phyloP scores from a whole-genome alignment of 2,113 vertebrate genomes.

The Cryptotis parvus region DNA sequence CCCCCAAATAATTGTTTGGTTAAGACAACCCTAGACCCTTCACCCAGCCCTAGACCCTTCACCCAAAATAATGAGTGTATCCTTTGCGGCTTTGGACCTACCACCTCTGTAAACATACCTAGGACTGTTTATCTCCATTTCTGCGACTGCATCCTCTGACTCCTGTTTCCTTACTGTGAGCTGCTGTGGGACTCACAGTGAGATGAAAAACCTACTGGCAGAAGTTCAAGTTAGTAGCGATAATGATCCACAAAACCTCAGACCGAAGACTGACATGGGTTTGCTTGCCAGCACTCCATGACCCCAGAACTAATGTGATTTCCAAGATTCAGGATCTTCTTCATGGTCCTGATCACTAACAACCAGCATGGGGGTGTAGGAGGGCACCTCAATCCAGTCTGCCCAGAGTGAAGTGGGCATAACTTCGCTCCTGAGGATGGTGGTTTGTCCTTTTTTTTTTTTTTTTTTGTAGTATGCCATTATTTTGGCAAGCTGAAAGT shows the following conservation, averaged over 20 bases:
- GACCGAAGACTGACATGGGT: background rate
- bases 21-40: background rate
- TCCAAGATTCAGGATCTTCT: conserved; percentile 13
- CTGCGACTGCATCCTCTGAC: background rate
- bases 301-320: background rate
- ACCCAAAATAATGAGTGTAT: background rate
- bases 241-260: conserved; percentile 6
- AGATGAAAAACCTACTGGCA: background rate
- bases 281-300: background rate
- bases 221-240: background rate
- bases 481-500: conserved; percentile 31
- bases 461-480: background rate
- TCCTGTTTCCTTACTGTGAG: background rate
- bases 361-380: background rate
- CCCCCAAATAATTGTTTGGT: background rate
- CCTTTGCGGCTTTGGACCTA: background rate
- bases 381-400: background rate
- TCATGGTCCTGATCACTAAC: background rate
- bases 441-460: conserved; percentile 21
- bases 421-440: background rate
- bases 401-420: background rate
- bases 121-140: background rate
- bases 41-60: background rate
- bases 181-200: background rate
- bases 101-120: background rate